Conservation (phyloP, 2,888 invertebrate species). For the Drosophila mayaguana region DNA sequence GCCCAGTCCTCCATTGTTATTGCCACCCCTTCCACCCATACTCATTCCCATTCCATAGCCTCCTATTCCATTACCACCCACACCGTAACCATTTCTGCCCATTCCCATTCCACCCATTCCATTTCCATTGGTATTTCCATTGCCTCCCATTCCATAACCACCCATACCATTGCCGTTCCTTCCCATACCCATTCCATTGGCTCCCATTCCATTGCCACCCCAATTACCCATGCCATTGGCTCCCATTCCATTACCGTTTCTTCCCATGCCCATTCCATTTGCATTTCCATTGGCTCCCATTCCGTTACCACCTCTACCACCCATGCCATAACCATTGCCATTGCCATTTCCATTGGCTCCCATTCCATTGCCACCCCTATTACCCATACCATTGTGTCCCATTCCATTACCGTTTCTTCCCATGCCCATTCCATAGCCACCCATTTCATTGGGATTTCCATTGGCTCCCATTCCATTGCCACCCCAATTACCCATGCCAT, state of each 20-base stretch:
- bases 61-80: conserved; percentile 9
- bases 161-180: not conserved
- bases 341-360: not conserved
- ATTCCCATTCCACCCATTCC: conserved; percentile 5
- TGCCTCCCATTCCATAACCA: conserved; percentile 6
- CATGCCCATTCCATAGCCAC: not conserved
- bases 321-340: conserved; percentile 1
- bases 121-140: not conserved
- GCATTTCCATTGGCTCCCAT: not conserved
- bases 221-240: no score
- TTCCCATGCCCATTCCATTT: not conserved
- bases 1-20: not conserved
- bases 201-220: conserved; percentile 16
- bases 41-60: conserved; percentile 9
- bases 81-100: not conserved
- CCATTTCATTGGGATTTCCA: conserved; percentile 4
- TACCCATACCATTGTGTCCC: not conserved
- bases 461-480: conserved; percentile 1
- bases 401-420: conserved; percentile 6
- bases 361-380: not conserved
- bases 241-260: conserved; percentile 7
- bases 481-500: not conserved
- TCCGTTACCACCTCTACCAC: conserved; percentile 7
- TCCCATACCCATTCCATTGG: conserved; percentile 2
- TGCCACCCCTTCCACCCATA: not conserved